Evolutionary conservation across 1,140 invertebrate species (phyloP).

Genomic region (Penaeus chinensis): DNA sequence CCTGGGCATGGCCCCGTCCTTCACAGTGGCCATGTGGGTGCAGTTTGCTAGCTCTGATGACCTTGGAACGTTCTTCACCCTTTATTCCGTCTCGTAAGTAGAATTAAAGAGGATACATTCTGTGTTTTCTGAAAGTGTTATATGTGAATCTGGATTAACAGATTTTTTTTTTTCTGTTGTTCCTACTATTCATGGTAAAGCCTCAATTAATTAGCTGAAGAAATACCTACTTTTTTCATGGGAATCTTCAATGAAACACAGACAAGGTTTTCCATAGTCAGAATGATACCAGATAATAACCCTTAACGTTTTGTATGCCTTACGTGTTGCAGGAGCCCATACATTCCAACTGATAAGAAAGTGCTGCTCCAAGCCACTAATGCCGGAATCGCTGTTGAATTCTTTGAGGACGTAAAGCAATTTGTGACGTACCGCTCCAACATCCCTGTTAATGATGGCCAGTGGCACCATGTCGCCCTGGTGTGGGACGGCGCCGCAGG

Average conservation of each 20-base stretch:
- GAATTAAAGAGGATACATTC: no score
- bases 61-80: conserved; percentile 91
- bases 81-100: conserved; percentile 85
- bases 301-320: background rate
- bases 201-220: no score
- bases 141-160: no score
- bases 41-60: conserved; percentile 91
- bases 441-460: conserved; percentile 93
- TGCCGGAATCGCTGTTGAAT: conserved; percentile 87
- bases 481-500: conserved; percentile 91
- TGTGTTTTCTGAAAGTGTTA: no score
- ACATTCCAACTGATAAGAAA: conserved; percentile 82
- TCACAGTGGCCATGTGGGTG: conserved; percentile 95
- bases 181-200: no score
- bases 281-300: no score
- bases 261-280: background rate
- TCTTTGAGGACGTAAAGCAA: conserved; percentile 88
- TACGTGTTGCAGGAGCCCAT: conserved; percentile 73
- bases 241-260: background rate
- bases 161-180: no score
- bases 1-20: conserved; percentile 78
- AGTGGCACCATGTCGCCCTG: conserved; percentile 96
- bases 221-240: no score
- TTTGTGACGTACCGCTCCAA: conserved; percentile 81
- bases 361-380: conserved; percentile 89